Conservation (phyloP, 1,140 invertebrate species). For the Kradibia gibbosae region DNA sequence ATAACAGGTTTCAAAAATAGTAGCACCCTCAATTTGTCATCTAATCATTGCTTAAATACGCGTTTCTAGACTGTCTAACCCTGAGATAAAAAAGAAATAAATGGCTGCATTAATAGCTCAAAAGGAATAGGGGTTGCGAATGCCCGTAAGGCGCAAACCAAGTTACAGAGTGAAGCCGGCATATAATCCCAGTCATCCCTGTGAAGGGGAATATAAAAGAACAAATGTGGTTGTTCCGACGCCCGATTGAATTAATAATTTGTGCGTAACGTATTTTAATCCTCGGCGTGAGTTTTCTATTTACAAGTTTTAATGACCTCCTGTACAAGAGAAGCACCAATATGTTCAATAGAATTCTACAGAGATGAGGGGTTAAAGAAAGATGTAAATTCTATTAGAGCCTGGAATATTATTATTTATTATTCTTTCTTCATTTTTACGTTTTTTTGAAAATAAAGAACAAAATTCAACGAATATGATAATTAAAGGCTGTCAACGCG, state of each 20-base stretch:
- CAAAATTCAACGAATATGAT: no score
- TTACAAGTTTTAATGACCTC: no score
- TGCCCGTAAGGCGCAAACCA: background rate
- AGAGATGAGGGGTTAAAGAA: no score
- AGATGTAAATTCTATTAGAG: no score
- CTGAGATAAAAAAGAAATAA: conserved; percentile 1
- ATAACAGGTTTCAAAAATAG: no score
- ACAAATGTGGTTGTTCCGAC: background rate
- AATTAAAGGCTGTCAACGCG: no score
- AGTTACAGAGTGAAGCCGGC: background rate
- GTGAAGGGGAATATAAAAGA: background rate
- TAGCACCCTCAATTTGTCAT: background rate
- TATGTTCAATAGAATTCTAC: no score
- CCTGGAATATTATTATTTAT: no score
- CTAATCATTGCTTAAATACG: background rate
- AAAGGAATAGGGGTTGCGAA: background rate
- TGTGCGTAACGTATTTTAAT: background rate
- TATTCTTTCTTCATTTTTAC: no score
- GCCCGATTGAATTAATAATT: background rate
- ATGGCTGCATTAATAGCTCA: background rate
- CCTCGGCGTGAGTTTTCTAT: no score
- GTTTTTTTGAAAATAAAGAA: no score
- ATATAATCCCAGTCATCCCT: background rate
- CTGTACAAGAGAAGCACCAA: no score
- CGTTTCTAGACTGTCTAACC: background rate